These are phyloP conservation scores for Dasysyrphus albostriatus DNA, from an alignment of 2,888 invertebrate genomes.

Conservation along the genomic window DNA sequence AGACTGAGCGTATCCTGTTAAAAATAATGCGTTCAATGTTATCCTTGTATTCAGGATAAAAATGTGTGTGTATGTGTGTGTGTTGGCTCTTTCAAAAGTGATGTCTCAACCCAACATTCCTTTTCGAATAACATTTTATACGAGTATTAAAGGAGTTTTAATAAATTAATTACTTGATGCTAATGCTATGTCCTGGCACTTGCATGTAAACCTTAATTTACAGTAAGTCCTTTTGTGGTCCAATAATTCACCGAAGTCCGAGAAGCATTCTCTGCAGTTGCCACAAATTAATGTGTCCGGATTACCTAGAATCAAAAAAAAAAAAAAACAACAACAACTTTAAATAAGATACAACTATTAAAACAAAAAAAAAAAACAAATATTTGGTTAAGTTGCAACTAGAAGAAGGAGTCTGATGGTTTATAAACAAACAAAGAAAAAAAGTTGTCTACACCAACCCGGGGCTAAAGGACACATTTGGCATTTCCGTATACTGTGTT, in stretches of 20 bases:
- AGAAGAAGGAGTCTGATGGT: neutral
- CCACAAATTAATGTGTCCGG: slow-evolving; percentile 92
- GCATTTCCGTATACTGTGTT: slow-evolving; percentile 54
- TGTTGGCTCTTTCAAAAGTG: neutral
- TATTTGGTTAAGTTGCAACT: slow-evolving; percentile 38
- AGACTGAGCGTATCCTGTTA: slow-evolving; percentile 9
- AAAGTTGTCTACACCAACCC: slow-evolving; percentile 29
- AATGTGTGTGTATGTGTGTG: neutral
- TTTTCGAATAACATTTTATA: neutral
- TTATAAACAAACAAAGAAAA: neutral
- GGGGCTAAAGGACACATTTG: slow-evolving; percentile 70
- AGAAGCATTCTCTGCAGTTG: slow-evolving; percentile 90
- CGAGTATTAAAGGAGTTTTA: slow-evolving; percentile 32
- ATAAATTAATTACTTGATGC: slow-evolving; percentile 83
- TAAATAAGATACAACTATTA: slow-evolving; percentile 54
- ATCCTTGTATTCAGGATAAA: neutral
- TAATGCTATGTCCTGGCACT: slow-evolving; percentile 86
- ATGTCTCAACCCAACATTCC: slow-evolving; percentile 37
- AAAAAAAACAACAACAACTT: too few relatives aligned
- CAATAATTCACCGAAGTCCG: slow-evolving; percentile 89
- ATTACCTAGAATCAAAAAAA: slow-evolving; percentile 85
- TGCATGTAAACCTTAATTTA: slow-evolving; percentile 89
- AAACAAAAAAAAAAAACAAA: slow-evolving; percentile 1
- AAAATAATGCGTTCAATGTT: slow-evolving; percentile 16
- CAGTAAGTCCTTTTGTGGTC: slow-evolving; percentile 91